phyloP scores from a whole-genome alignment of 53 echinoderm and acorn worm genomes.

The Crossaster papposus region DNA sequence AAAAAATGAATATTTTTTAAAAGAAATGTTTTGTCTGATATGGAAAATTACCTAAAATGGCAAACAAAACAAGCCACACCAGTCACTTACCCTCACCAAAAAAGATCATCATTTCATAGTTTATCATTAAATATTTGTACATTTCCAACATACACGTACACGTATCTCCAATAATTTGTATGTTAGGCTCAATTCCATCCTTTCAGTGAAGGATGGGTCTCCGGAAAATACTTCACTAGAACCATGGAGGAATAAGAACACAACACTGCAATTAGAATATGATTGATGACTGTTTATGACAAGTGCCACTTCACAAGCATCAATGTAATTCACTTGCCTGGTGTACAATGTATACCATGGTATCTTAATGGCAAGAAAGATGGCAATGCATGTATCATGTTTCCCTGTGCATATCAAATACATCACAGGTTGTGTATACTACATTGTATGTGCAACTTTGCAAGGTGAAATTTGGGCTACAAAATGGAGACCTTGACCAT shows the following conservation, averaged over 20 bases:
- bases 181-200: neutral
- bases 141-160: neutral
- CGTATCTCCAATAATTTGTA: neutral
- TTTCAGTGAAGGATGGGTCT: too few relatives aligned
- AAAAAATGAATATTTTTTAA: too few relatives aligned
- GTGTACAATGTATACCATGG: neutral
- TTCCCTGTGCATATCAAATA: neutral
- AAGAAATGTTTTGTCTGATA: too few relatives aligned
- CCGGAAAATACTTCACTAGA: too few relatives aligned
- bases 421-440: neutral
- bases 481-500: neutral
- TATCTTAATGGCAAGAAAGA: neutral
- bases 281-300: constrained; percentile 8
- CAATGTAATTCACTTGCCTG: neutral
- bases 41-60: too few relatives aligned
- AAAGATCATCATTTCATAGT: too few relatives aligned
- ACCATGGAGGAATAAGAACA: neutral
- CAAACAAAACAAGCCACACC: too few relatives aligned
- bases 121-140: too few relatives aligned
- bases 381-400: neutral
- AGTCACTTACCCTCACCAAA: too few relatives aligned
- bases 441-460: too few relatives aligned
- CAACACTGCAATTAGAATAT: neutral
- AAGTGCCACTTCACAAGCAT: neutral
- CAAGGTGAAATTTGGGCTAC: neutral